These are phyloP conservation scores for Lordiphosa stackelbergi DNA, from an alignment of 1,140 invertebrate genomes.

Conservation along the genomic window DNA sequence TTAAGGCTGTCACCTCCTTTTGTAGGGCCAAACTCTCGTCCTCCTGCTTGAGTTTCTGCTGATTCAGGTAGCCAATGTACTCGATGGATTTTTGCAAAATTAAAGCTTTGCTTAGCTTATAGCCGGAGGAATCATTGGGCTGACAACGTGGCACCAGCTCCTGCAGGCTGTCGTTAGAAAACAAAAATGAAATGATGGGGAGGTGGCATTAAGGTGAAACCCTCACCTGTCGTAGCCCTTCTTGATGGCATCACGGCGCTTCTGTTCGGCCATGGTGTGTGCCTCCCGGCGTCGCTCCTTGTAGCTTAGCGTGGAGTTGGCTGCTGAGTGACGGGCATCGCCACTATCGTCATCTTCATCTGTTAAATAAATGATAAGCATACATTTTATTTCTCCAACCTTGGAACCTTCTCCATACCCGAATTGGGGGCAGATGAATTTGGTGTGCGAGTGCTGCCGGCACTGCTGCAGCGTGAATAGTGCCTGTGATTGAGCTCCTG, in stretches of 20 bases:
- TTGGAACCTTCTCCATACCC: conserved; percentile 78
- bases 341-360: conserved; percentile 89
- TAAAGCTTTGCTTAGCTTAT: conserved; percentile 97
- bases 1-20: conserved; percentile 95
- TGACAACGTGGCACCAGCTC: conserved; percentile 94
- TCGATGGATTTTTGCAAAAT: conserved; percentile 95
- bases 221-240: conserved; percentile 90
- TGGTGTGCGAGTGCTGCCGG: conserved; percentile 88
- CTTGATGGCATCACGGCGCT: conserved; percentile 96
- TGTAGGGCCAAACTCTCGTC: conserved; percentile 93
- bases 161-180: conserved; percentile 91
- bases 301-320: conserved; percentile 85
- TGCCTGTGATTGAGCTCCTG: conserved; percentile 79
- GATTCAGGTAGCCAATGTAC: conserved; percentile 92
- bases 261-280: conserved; percentile 98
- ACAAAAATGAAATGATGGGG: too few relatives aligned
- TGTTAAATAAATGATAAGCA: conserved; percentile 20
- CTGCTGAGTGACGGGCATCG: conserved; percentile 79
- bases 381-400: too few relatives aligned
- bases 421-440: conserved; percentile 92
- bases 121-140: conserved; percentile 88
- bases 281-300: conserved; percentile 95
- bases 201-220: too few relatives aligned
- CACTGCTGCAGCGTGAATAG: conserved; percentile 90
- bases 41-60: conserved; percentile 95